Conservation (phyloP, 2,113 vertebrate genomes). For the Notiomystis cincta region DNA sequence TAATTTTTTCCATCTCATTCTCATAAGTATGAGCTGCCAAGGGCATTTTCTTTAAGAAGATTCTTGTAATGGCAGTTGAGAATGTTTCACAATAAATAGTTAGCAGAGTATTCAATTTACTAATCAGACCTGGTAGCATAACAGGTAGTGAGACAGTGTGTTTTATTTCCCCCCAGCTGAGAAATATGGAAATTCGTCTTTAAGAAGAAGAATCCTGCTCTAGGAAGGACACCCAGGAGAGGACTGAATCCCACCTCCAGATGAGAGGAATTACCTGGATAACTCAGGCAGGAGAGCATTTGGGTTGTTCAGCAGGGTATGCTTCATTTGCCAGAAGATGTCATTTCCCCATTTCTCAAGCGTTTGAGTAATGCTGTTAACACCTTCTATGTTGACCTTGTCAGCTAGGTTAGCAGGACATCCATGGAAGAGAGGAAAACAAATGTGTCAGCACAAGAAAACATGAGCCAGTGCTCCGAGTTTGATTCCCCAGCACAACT, state of each 20-base stretch:
- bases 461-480: neutral
- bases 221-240: neutral
- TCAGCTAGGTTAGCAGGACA: conserved; percentile 44
- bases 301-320: conserved; percentile 63
- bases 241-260: neutral
- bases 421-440: neutral
- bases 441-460: neutral
- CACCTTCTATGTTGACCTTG: conserved; percentile 64
- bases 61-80: neutral
- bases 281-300: conserved; percentile 59
- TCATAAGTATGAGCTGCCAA: neutral
- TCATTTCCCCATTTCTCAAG: conserved; percentile 71
- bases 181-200: neutral
- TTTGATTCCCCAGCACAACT: neutral
- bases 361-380: conserved; percentile 62
- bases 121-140: neutral
- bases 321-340: conserved; percentile 72
- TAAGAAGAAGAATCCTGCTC: neutral
- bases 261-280: conserved; percentile 61
- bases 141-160: neutral
- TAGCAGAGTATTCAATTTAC: neutral
- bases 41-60: neutral
- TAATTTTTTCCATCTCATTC: neutral
- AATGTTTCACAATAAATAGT: neutral
- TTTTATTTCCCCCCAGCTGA: neutral